phyloP scores from a whole-genome alignment of 2,797 vertebrate genomes.

The Gymnopithys bicolor region DNA sequence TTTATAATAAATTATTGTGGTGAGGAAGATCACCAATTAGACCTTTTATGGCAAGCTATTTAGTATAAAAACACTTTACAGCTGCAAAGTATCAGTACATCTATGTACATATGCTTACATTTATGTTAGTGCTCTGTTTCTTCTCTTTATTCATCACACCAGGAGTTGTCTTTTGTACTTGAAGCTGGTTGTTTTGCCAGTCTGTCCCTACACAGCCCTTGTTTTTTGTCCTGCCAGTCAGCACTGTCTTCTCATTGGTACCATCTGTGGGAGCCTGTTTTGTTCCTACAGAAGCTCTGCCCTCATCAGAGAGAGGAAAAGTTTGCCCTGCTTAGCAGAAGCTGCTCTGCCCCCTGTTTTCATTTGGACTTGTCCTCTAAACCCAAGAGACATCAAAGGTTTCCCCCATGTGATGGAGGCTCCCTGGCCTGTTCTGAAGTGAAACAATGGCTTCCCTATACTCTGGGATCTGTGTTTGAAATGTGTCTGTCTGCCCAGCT shows the following conservation, averaged over 20 bases:
- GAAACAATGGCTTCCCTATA: slow-evolving; percentile 43
- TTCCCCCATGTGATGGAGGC: neutral
- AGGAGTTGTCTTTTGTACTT: neutral
- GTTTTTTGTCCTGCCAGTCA: neutral
- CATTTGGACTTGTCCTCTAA: neutral
- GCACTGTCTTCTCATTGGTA: neutral
- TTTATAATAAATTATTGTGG: neutral
- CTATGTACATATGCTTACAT: neutral
- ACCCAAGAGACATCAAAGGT: slow-evolving; percentile 9
- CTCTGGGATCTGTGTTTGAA: neutral
- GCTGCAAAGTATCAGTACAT: neutral
- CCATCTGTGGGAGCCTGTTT: neutral
- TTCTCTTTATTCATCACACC: neutral
- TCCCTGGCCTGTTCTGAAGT: neutral
- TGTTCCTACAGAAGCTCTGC: neutral
- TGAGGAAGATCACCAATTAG: neutral
- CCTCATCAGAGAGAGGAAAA: neutral
- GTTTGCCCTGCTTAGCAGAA: neutral
- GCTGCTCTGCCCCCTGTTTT: neutral
- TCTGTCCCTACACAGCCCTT: neutral
- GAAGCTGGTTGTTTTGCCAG: neutral
- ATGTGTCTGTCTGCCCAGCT: neutral
- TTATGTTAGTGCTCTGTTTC: neutral
- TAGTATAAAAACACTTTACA: neutral
- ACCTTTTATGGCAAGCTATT: neutral